phyloP scores from a whole-genome alignment of 2,888 invertebrate genomes.

The Cecidostiba fungosa region DNA sequence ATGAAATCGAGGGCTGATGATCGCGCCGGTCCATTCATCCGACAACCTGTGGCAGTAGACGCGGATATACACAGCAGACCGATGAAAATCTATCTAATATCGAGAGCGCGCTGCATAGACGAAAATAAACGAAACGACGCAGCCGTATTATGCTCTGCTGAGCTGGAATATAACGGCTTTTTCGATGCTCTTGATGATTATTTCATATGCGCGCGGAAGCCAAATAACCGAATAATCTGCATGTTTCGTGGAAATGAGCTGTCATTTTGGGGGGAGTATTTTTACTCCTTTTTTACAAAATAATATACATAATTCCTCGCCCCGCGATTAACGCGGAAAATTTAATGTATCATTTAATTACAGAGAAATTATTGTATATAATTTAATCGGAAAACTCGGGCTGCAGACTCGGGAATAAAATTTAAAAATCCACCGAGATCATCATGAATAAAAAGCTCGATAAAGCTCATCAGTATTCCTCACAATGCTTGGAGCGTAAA shows the following conservation, averaged over 20 bases:
- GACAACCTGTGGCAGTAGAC: neutral
- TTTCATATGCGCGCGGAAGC: neutral
- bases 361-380: neutral
- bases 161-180: neutral
- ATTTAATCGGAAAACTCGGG: neutral
- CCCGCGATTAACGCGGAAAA: neutral
- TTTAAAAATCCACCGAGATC: neutral
- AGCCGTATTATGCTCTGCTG: neutral
- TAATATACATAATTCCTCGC: neutral
- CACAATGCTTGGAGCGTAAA: neutral
- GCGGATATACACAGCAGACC: neutral
- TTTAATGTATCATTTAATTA: neutral
- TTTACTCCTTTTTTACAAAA: neutral
- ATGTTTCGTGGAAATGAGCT: too few relatives aligned
- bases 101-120: neutral
- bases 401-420: neutral
- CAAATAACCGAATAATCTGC: neutral
- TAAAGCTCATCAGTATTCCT: neutral
- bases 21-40: neutral
- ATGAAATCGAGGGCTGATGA: slow-evolving; percentile 16
- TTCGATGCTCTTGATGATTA: neutral
- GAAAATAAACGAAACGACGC: slow-evolving; percentile 21
- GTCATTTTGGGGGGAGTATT: too few relatives aligned
- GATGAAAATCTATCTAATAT: slow-evolving; percentile 19
- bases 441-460: neutral